A percentile compares a stretch with the other conserved stretches of the same genome.
These are phyloP conservation scores for Mastomys natalensis DNA, from an alignment of 2,113 vertebrate genomes.

Conservation along the genomic window DNA sequence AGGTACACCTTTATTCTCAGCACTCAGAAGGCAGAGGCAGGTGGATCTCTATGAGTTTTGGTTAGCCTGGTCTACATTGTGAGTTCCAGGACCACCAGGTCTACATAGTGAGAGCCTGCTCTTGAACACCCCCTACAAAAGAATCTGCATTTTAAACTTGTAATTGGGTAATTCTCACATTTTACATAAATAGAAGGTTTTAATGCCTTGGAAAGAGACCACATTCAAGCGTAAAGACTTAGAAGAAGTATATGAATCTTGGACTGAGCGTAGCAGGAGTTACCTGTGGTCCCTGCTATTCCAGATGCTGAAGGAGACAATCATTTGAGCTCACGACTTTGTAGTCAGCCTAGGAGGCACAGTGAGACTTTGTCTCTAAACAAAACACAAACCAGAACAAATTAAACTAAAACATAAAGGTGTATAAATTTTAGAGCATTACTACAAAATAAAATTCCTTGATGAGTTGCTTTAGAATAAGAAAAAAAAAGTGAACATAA, in stretches of 20 bases:
- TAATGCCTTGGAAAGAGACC: constrained; percentile 16
- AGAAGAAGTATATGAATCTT: neutral
- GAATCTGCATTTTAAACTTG: neutral
- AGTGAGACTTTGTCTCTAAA: neutral
- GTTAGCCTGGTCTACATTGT: neutral
- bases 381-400: neutral
- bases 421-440: neutral
- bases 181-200: constrained; percentile 22
- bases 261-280: neutral
- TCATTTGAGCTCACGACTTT: neutral
- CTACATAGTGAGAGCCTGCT: neutral
- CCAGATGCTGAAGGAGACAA: neutral
- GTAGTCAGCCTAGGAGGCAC: no score
- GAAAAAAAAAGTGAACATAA: neutral
- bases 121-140: neutral
- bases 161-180: neutral
- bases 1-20: neutral
- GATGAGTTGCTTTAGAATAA: constrained; percentile 42
- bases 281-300: neutral
- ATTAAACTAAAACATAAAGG: neutral
- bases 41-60: neutral
- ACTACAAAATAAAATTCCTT: constrained; percentile 13
- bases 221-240: neutral
- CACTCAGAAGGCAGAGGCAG: neutral
- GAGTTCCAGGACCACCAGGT: neutral